These are phyloP conservation scores for Steatocranus sp. DNA, from an alignment of 2,797 vertebrate genomes.

Conservation along the genomic window DNA sequence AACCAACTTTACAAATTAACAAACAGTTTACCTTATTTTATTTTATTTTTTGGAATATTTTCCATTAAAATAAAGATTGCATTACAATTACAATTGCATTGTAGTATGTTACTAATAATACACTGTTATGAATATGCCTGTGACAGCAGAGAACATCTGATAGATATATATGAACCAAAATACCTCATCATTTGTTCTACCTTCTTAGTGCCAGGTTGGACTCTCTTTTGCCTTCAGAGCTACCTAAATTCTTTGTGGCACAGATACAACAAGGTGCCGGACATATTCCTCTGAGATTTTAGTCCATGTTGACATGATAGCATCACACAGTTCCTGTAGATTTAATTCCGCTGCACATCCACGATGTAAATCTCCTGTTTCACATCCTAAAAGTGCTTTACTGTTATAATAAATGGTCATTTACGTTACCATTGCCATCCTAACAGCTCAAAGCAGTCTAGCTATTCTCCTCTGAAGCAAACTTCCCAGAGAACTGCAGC, in stretches of 20 bases:
- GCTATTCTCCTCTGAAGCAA: neutral
- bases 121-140: neutral
- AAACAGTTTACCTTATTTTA: neutral
- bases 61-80: neutral
- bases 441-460: neutral
- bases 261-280: neutral
- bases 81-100: neutral
- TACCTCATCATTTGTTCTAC: neutral
- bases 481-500: neutral
- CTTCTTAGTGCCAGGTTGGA: neutral
- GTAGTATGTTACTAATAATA: neutral
- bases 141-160: neutral
- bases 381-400: neutral
- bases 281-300: neutral
- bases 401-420: neutral
- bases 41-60: neutral
- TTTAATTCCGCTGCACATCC: slow-evolving; percentile 27
- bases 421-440: neutral
- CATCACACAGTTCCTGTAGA: slow-evolving; percentile 1
- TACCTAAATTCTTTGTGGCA: neutral
- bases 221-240: neutral
- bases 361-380: slow-evolving; percentile 21
- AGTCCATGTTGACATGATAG: neutral
- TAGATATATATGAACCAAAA: accelerated
- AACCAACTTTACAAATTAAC: neutral